phyloP scores from a whole-genome alignment of 2,888 invertebrate species.

The Lithophane leautieri region DNA sequence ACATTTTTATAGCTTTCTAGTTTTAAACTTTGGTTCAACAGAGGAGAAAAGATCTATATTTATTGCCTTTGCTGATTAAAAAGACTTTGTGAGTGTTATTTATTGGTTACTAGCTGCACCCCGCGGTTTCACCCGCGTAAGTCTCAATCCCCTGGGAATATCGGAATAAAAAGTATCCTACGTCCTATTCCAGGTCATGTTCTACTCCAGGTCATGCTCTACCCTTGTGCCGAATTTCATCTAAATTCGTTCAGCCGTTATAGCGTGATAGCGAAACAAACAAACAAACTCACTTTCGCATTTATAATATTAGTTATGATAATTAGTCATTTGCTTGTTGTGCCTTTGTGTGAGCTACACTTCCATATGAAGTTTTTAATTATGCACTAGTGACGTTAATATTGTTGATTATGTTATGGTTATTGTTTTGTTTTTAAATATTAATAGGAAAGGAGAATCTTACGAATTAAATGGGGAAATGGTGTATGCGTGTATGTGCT shows the following conservation, averaged over 20 bases:
- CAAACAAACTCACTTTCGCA: too few species aligned
- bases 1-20: constrained; percentile 69
- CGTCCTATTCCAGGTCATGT: too few species aligned
- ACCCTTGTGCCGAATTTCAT: too few species aligned
- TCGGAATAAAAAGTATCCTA: too few species aligned
- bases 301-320: neutral
- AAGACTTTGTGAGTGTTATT: constrained; percentile 36
- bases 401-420: neutral
- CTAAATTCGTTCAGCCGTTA: too few species aligned
- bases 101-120: constrained; percentile 10
- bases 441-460: neutral
- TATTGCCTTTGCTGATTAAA: constrained; percentile 58
- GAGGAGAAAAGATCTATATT: constrained; percentile 52
- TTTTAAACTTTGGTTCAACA: constrained; percentile 51
- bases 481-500: neutral
- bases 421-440: neutral
- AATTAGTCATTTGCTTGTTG: neutral
- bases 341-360: neutral
- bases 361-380: neutral
- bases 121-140: too few species aligned
- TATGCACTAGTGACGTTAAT: neutral
- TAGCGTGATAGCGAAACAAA: too few species aligned
- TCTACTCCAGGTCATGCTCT: too few species aligned
- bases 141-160: too few species aligned
- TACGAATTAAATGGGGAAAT: neutral